Evolutionary conservation across 1,140 invertebrate genomes (phyloP), one percentile per base, ranked within the genome.

Genomic region (Drosophila melanogaster): DNA sequence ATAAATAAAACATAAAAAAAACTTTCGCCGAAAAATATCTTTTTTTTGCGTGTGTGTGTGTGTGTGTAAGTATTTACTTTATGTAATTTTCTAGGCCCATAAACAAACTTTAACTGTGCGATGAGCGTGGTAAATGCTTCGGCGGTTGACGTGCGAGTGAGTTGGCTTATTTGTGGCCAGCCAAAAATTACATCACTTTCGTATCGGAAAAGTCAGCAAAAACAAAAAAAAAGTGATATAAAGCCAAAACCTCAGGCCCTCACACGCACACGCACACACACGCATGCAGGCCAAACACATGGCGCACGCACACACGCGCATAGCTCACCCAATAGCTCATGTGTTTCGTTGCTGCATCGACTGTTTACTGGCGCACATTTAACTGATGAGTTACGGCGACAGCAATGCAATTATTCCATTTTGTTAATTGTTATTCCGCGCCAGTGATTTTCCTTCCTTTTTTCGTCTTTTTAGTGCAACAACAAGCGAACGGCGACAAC

Each of bases 171-270:
- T 64, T n/a, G n/a, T n/a, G 76, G 15, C 40, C 26, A 26, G 3
- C 10, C 43, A 54, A 53, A 81, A 81, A 83, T 83, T 83, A 83
- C 80, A 83, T 83, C 80, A 83, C 77, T 59, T 51, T 66, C 40
- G 38, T 26, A 57, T 47, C 46, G 40, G 53, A 49, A 56, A 54
- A 46, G 17, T 37, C n/a, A 33, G 22, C 24, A n/a, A 30, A 40
- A 62, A 19, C 37, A 44, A 37, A 38, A 17, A 37, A 37, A 12
- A 37, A 14, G 12, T 38, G 7, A 38, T 14, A 14, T 22, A 12
- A 30, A 50, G 60, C 15, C 55, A 60, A 54, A 15, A 30, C 58
- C 43, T 24, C 38, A 54, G 59, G 53, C 64, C 37, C 26, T 8
- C 40, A 59, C 38, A 53, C 51, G 22, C 7, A 55, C 40, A 53